These are phyloP conservation scores for Mormyrus proboscirostris DNA, from an alignment of 2,797 vertebrate species.

Conservation along the genomic window DNA sequence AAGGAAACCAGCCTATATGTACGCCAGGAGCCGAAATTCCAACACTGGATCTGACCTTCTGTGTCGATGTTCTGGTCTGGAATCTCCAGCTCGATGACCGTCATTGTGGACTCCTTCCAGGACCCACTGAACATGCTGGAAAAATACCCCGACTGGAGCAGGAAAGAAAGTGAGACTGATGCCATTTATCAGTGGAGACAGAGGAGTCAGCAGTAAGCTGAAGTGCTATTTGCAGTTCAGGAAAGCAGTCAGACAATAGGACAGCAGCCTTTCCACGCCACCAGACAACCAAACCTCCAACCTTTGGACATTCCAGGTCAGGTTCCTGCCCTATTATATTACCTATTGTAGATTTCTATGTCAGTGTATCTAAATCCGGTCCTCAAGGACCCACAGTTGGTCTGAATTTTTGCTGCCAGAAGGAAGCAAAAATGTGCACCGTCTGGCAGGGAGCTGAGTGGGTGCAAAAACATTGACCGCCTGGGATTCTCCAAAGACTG, in stretches of 20 bases:
- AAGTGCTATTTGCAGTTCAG: neutral
- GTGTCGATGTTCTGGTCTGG: conserved; percentile 95
- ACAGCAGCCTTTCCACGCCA: neutral
- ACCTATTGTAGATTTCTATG: neutral
- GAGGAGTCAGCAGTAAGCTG: too few species aligned
- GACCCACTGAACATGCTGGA: conserved; percentile 99
- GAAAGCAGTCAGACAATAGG: neutral
- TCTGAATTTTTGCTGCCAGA: neutral
- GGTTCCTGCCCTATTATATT: neutral
- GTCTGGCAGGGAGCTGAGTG: neutral
- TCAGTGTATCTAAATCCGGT: neutral
- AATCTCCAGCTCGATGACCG: conserved; percentile 87
- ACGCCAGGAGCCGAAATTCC: neutral
- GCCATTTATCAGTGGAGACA: neutral
- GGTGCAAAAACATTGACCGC: neutral
- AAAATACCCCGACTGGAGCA: conserved; percentile 87
- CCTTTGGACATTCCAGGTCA: neutral
- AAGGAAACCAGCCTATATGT: neutral
- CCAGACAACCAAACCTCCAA: neutral
- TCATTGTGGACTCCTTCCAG: conserved; percentile 96
- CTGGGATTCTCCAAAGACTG: neutral
- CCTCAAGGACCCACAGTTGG: neutral
- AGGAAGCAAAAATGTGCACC: neutral
- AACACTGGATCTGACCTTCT: conserved; percentile 67
- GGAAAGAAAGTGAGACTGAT: neutral